Conservation (phyloP, 2,888 invertebrate species). For the Caenorhabditis angaria region DNA sequence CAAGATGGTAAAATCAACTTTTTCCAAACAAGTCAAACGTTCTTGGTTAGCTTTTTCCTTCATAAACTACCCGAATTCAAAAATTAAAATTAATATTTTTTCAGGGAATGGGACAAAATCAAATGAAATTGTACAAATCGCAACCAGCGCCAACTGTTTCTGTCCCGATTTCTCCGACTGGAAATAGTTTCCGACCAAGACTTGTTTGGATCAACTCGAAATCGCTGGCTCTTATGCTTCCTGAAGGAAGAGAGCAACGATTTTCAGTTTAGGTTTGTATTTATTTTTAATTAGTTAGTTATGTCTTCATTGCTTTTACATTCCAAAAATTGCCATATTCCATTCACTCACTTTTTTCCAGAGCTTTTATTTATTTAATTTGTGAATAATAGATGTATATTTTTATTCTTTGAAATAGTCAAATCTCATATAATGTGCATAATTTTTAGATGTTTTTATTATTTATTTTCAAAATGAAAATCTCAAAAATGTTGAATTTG, state of each 20-base stretch:
- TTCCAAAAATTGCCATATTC: no score
- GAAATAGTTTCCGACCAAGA: constrained; percentile 77
- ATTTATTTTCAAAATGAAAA: neutral
- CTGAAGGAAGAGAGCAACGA: constrained; percentile 87
- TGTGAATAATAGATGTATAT: no score
- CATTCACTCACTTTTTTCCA: no score
- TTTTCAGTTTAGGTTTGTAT: constrained; percentile 51
- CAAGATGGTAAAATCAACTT: constrained; percentile 91
- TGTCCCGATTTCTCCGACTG: constrained; percentile 30
- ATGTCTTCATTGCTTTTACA: neutral
- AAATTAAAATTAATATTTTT: no score
- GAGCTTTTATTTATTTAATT: no score
- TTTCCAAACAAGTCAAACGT: constrained; percentile 87
- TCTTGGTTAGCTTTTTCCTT: constrained; percentile 53
- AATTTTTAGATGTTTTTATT: neutral
- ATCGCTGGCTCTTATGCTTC: constrained; percentile 90
- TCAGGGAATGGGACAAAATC: constrained; percentile 96
- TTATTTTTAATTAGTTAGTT: neutral
- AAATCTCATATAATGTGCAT: no score
- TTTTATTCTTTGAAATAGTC: no score
- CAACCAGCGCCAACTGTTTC: constrained; percentile 78
- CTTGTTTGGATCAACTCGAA: constrained; percentile 94
- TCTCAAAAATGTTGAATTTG: no score
- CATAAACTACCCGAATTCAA: neutral
- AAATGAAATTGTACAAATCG: constrained; percentile 93